Evolutionary conservation across 2,797 vertebrate species (phyloP).

Genomic region (Megalops cyprinoides): DNA sequence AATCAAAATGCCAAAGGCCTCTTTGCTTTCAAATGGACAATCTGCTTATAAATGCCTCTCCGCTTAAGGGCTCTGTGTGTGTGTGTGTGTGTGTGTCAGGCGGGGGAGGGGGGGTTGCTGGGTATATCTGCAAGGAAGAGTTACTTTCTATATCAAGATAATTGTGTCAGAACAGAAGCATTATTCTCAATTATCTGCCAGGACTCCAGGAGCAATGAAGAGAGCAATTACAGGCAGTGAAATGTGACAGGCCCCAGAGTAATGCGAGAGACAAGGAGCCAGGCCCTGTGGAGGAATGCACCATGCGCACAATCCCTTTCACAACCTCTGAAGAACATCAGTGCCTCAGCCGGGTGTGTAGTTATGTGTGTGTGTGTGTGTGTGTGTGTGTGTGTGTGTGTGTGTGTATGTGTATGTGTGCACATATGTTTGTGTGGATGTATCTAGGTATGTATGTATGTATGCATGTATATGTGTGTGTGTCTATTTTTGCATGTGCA

Average conservation of each 20-base stretch:
- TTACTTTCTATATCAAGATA: slow-evolving; percentile 42
- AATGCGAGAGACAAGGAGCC: slow-evolving; percentile 46
- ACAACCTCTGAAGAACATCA: background rate
- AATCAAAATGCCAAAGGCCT: too few relatives aligned
- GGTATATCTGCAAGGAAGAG: too few relatives aligned
- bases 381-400: background rate
- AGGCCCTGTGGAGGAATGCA: slow-evolving; percentile 18
- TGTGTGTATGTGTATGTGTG: slow-evolving; percentile 17
- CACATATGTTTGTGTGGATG: background rate
- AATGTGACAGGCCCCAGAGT: slow-evolving; percentile 37
- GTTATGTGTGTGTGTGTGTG: background rate
- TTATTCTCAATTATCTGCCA: slow-evolving; percentile 29
- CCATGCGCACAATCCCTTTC: background rate
- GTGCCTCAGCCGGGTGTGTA: too few relatives aligned
- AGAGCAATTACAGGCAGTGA: slow-evolving; percentile 41
- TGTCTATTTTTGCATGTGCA: slow-evolving; percentile 12
- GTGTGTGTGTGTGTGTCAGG: background rate
- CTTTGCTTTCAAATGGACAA: too few relatives aligned
- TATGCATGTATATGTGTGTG: slow-evolving; percentile 16
- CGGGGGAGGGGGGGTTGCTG: too few relatives aligned
- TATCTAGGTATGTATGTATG: background rate
- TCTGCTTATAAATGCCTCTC: too few relatives aligned
- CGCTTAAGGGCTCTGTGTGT: background rate
- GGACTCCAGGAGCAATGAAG: slow-evolving; percentile 47
- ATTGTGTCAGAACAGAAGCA: slow-evolving; percentile 52